Base-by-base conservation (phyloP, 2,888 invertebrate species). In the Himalopsyche japonica region DNA sequence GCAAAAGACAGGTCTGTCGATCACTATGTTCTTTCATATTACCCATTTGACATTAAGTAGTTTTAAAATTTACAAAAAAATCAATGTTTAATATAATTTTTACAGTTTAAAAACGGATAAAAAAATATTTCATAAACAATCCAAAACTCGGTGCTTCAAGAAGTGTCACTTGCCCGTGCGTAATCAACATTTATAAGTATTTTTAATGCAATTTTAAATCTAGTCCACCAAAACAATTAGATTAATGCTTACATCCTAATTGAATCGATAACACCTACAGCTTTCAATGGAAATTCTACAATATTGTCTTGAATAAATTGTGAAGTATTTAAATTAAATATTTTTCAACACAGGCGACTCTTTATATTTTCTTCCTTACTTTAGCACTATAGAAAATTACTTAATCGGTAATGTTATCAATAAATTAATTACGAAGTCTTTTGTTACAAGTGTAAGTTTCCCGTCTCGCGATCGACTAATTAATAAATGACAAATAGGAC, bases 281-380 rank as follows among this genome's bases (percentile, higher is more conserved):
- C 70, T 70, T 70, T 70, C 20, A 70, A 70, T 70, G 70, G 70
- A 70, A 70, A 70, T 70, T 70, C 70, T 70, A 70, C 70, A 70
- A 70, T 70, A 70, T 70, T 70, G 70, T 70, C 70, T 70, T 70
- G 70, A 70, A 70, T 70, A 70, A 70, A 70, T 70, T 70, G 70
- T 70, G 70, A 70, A 30, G 70, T 70, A 27, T 30, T 70, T 30
- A 30, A 12, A 70, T 70, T 70, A 70, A 30, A 30, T 30, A 27
- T 70, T 27, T 30, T 27, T 70, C 70, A 30, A 70, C 70, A 30
- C 70, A 70, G 12, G 70, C 70, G 27, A 70, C 27, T 70, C 24
- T 57, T 27, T 70, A 27, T 30, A 70, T 30, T 70, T 30, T 27
- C 30, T 30, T 30, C 70, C 30, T 70, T 32, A 70, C 20, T 70